Evolutionary conservation across 2,113 vertebrate genomes (phyloP).

Genomic region (Anarrhichthys ocellatus): DNA sequence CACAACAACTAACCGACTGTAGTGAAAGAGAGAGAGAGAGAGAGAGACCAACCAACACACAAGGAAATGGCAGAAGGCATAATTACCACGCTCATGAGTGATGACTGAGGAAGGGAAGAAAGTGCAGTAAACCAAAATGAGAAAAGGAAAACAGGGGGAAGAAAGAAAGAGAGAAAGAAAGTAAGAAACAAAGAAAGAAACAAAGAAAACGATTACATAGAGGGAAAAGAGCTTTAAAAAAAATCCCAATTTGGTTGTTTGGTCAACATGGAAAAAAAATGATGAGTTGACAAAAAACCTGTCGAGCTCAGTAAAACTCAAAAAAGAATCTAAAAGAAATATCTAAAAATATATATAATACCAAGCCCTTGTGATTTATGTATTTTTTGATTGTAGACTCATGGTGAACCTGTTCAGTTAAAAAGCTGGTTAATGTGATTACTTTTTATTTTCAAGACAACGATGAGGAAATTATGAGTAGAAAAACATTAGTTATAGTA

Average conservation of each 20-base stretch:
- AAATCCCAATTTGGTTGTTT: constrained; percentile 45
- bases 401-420: neutral
- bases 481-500: constrained; percentile 2
- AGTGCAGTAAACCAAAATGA: constrained; percentile 87
- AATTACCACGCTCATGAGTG: constrained; percentile 97
- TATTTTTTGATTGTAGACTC: neutral
- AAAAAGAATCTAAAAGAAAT: neutral
- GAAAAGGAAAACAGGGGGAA: constrained; percentile 78
- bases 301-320: constrained; percentile 4
- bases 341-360: neutral
- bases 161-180: constrained; percentile 80
- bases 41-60: constrained; percentile 68
- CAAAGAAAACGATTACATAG: constrained; percentile 84
- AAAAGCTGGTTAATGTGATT: neutral
- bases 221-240: constrained; percentile 71
- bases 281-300: constrained; percentile 15
- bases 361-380: neutral
- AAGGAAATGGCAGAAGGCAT: constrained; percentile 88
- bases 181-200: constrained; percentile 81
- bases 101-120: constrained; percentile 92
- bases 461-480: neutral
- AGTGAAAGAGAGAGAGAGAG: constrained; percentile 10
- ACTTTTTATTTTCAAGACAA: neutral
- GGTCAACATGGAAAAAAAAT: constrained; percentile 40
- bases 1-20: constrained; percentile 77